Evolutionary conservation across 2,888 invertebrate genomes (phyloP), one percentile per base, ranked within the genome.

Genomic region (Eucriotettix oculatus): DNA sequence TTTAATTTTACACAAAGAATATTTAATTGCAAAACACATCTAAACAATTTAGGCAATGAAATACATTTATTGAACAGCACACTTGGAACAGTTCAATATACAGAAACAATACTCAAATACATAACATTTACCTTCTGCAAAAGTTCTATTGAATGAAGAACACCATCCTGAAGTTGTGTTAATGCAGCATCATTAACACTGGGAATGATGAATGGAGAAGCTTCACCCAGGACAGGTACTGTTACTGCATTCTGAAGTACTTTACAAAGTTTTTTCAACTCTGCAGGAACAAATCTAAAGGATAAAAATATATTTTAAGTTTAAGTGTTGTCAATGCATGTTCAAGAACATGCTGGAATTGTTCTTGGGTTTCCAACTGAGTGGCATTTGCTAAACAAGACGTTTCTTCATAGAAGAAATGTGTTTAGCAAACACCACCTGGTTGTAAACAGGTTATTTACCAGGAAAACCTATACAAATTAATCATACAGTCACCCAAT

Each of bases 71-170:
- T 29, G 7, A 29, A 29, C 29, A 29, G 29, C 7, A 29, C 7
- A 29, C 29, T 29, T 5, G 29, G 2, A 29, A 5, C 29, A 29
- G 29, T 29, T 29, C 29, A 29, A 29, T 29, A 29, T 7, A 29
- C 29, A 29, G 29, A 54, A 54, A 40, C 17, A 40, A 40, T n/a
- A 56, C 48, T 56, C 42, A 29, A 16, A 14, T 9, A 52, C 43
- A 48, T 17, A 2, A n/a, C 1, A 17, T 12, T 48, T 68, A 87
- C 88, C 79, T 91, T 90, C 69, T 92, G 90, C 58, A 97, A 79
- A 41, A 88, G 81, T 66, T 94, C 91, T 73, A 96, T 84, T 62
- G 91, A 87, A 69, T 91, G 90, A 40, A 93, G 75, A 53, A 90
- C 83, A 57, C 89, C 86, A 68, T 91, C 90, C 71, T 94, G 92